Evolutionary conservation across 2,113 vertebrate species (phyloP).

Genomic region (Engystomops pustulosus): DNA sequence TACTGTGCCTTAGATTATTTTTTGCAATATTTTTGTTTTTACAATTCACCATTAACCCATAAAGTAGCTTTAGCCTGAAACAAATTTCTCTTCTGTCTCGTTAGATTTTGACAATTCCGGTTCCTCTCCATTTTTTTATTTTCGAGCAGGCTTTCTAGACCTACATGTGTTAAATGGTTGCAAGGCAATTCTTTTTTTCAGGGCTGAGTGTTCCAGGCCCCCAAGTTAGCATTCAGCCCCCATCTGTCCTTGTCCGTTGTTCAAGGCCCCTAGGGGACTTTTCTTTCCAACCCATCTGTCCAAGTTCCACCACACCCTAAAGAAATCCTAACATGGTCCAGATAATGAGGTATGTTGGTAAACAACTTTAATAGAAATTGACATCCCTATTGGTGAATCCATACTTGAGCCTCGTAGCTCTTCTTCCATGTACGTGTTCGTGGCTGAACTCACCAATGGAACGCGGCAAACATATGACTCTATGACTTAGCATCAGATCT

Average conservation of each 20-base stretch:
- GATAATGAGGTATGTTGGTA: slow-evolving; percentile 76
- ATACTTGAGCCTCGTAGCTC: slow-evolving; percentile 32
- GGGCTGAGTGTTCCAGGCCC: slow-evolving; percentile 66
- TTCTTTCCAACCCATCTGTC: slow-evolving; percentile 76
- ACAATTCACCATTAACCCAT: neutral
- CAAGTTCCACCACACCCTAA: slow-evolving; percentile 71
- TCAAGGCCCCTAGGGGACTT: slow-evolving; percentile 69
- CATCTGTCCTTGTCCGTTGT: slow-evolving; percentile 72
- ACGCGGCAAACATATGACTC: slow-evolving; percentile 40
- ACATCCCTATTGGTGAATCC: slow-evolving; percentile 63
- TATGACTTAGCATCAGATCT: slow-evolving; percentile 45
- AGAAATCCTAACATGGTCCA: slow-evolving; percentile 74
- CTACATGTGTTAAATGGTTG: slow-evolving; percentile 24
- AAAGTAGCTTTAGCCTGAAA: neutral
- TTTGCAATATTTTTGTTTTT: neutral
- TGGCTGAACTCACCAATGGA: slow-evolving; percentile 37
- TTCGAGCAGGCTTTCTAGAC: neutral
- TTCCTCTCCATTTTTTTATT: neutral
- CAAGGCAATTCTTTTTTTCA: slow-evolving; percentile 15
- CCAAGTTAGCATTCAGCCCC: slow-evolving; percentile 68
- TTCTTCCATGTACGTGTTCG: slow-evolving; percentile 16
- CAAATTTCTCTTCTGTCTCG: neutral
- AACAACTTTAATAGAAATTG: slow-evolving; percentile 76
- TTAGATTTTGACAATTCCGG: neutral
- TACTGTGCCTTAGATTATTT: neutral